Evolutionary conservation across 1,140 invertebrate species (phyloP), one percentile per base, ranked within the genome.

Genomic region (Atopsyche davidsoni): DNA sequence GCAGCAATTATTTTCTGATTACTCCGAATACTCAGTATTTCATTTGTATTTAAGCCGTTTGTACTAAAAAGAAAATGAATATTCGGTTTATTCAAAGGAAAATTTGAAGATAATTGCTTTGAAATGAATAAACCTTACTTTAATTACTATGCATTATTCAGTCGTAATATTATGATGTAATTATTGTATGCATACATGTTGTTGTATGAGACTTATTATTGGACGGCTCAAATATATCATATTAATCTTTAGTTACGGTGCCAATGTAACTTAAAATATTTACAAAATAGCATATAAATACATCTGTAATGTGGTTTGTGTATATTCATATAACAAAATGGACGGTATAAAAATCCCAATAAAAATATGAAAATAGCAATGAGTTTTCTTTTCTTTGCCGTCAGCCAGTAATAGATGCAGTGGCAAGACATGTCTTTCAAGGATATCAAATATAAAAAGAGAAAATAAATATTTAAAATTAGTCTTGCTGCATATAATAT

Each of bases 281-380:
- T 28, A 49, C 21, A 32, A 22, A 32, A 13, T 46, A 17, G 24
- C 28, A 31, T 39, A 49, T 22, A 6, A 38, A 38, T 38, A 38
- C 28, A 48, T 34, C 41, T 50, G 40, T 43, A 50, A 41, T 38
- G 46, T 40, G 41, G 14, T 49, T 49, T 49, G 38, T 49, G 46
- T 49, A 49, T 49, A 49, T 49, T 49, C 46, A 41, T 49, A 49
- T 49, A 38, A 50, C 36, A 50, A 43, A 50, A 23, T 50, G 39
- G n/a, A 50, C 38, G 39, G 42, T 34, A 34, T 42, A 16, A 41
- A 34, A 42, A 50, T 40, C 35, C 48, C 39, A 50, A 50, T 50
- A 50, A 50, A 50, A 42, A 43, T 43, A 17, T 42, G 17, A 21
- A 35, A 50, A 43, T 7, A 28, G 6, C 6, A 7, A 7, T 28